These are phyloP conservation scores for Chrysaora quinquecirrha DNA, from an alignment of 30 jellyfish, hydroid and myxozoan species.

Conservation along the genomic window DNA sequence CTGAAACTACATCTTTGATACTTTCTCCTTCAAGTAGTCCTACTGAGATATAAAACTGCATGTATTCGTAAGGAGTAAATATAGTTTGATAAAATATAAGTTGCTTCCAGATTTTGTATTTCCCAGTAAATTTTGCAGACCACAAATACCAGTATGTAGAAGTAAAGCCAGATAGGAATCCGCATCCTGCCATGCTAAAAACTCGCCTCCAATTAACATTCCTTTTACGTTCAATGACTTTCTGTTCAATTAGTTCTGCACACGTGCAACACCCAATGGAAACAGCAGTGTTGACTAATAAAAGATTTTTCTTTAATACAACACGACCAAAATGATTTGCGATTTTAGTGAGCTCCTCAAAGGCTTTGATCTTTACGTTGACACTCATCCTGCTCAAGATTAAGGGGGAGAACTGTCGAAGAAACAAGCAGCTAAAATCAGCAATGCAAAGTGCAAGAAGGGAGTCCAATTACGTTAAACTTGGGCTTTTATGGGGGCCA, in stretches of 20 bases:
- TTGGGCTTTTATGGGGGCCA: too few species aligned
- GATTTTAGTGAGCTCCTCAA: constrained; percentile 42
- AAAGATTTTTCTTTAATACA: constrained; percentile 23
- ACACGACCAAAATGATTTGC: constrained; percentile 44
- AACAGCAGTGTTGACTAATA: constrained; percentile 41
- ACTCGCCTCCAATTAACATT: constrained; percentile 26
- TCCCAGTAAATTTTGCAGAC: constrained; percentile 36
- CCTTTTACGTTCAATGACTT: constrained; percentile 22
- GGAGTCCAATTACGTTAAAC: too few species aligned
- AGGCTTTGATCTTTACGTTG: constrained; percentile 39
- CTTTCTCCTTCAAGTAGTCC: constrained; percentile 67
- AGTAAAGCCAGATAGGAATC: constrained; percentile 65
- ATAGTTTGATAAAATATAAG: constrained; percentile 39
- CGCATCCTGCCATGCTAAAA: constrained; percentile 56
- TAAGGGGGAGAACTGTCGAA: too few species aligned
- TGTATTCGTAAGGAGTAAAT: constrained; percentile 56
- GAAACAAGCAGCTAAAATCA: too few species aligned
- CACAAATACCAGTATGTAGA: constrained; percentile 61
- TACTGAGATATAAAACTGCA: constrained; percentile 57
- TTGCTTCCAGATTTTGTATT: constrained; percentile 37
- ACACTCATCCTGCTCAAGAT: too few species aligned
- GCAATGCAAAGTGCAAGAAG: too few species aligned
- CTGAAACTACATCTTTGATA: constrained; percentile 37
- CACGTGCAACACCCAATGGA: constrained; percentile 68
- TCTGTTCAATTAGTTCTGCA: constrained; percentile 63